Evolutionary conservation across 64 coral and sea anemone genomes (phyloP), one percentile per base, ranked within the genome.

Genomic region (Pachyseris speciosa): DNA sequence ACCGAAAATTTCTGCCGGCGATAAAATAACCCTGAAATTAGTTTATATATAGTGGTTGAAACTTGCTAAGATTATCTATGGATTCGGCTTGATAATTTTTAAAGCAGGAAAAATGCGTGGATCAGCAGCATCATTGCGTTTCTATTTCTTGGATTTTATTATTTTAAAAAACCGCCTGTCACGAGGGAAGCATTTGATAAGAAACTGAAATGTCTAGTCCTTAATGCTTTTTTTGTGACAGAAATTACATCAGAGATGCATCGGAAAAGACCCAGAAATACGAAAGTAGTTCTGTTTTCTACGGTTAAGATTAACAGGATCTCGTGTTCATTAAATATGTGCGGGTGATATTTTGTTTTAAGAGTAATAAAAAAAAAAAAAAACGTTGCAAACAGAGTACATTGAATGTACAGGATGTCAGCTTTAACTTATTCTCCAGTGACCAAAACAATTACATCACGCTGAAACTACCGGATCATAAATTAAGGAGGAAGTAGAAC

Each of bases 371-470:
- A 26, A 24, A 37, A 58, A 40, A 37, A 22, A 58, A 28, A 80
- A 61, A 10, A 15, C 12, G 30, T 61, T 15, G 58, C 58, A 25
- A 9, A 15, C 31, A 25, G 12, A 61, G 77, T 61, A 20, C 12
- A 57, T 52, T 58, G 48, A 53, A 41, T 9, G 20, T 37, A 81
- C 77, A 81, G 77, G 51, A 81, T 41, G 39, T 81, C 40, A 37
- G 4, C 34, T 81, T 26, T 10, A 81, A 61, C 58, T 31, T 40
- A 61, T 31, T 60, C 63, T 81, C 26, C 31, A 40, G 51, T 26
- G 34, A 12, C 36, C 31, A 20, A 57, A 37, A 79, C 50, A 79
- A 79, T 51, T 52, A 36, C 2, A 40, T 58, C 20, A 33, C 36
- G 19, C 29, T 25, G 75, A 44, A 10, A 43, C 11, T 29, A n/a